Conservation (phyloP, 2,888 invertebrate genomes). For the Euzophera pinguis region DNA sequence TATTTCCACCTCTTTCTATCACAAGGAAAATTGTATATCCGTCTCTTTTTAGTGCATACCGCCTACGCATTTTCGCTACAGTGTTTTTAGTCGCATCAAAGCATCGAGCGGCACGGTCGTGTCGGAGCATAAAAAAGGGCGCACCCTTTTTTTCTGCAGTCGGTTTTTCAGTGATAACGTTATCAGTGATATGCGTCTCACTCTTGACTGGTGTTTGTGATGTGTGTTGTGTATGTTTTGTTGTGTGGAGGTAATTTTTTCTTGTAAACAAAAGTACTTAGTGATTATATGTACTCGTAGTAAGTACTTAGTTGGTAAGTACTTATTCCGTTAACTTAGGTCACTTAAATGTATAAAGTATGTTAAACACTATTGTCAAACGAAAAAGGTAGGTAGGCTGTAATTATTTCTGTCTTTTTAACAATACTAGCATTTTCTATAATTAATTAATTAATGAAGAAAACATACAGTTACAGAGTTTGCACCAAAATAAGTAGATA, state of each 20-base stretch:
- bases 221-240: constrained; percentile 36
- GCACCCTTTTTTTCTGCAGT: constrained; percentile 24
- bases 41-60: constrained; percentile 52
- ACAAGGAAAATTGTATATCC: constrained; percentile 26
- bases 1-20: constrained; percentile 40
- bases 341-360: too few species aligned
- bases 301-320: neutral
- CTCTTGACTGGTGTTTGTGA: constrained; percentile 36
- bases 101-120: constrained; percentile 53
- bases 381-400: too few species aligned
- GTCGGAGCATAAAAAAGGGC: constrained; percentile 37
- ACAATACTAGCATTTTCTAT: too few species aligned
- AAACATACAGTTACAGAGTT: too few species aligned
- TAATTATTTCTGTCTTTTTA: too few species aligned
- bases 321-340: neutral
- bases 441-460: too few species aligned
- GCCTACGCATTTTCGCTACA: constrained; percentile 63
- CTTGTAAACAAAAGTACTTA: neutral
- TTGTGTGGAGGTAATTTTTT: constrained; percentile 24
- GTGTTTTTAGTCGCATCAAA: constrained; percentile 71
- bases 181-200: constrained; percentile 32
- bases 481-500: too few species aligned
- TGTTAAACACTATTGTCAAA: too few species aligned
- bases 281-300: neutral
- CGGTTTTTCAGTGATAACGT: constrained; percentile 27